A percentile compares a stretch with the other conserved stretches of the same genome.
These are phyloP conservation scores for Balaeniceps rex DNA, from an alignment of 2,113 vertebrate species.

Conservation along the genomic window DNA sequence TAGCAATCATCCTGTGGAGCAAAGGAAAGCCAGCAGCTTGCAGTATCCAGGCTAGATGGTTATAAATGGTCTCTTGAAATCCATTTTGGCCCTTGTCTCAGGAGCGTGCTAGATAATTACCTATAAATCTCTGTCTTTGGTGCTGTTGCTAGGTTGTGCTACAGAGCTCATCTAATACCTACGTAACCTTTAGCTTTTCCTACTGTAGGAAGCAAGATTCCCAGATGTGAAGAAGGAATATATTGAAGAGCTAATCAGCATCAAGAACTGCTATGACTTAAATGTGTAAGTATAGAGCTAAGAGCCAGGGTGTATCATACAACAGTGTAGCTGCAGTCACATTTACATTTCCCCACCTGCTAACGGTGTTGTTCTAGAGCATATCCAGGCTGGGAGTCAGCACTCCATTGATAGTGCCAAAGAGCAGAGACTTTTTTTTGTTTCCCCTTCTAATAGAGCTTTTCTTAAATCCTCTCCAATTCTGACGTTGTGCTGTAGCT, in stretches of 20 bases:
- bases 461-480: background rate
- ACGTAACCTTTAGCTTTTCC: background rate
- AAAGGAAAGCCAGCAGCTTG: background rate
- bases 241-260: slow-evolving; percentile 76
- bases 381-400: background rate
- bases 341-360: background rate
- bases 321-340: background rate
- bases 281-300: slow-evolving; percentile 73
- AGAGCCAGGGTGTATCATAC: background rate
- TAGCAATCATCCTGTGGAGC: background rate
- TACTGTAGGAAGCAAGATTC: slow-evolving; percentile 77
- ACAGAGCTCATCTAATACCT: background rate
- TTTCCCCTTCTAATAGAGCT: background rate
- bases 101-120: background rate
- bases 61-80: background rate
- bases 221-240: slow-evolving; percentile 77
- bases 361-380: background rate
- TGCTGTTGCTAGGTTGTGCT: background rate
- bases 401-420: background rate
- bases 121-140: background rate
- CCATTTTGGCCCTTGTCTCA: background rate
- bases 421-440: background rate
- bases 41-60: background rate
- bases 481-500: background rate
- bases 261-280: slow-evolving; percentile 78